A percentile compares a stretch with the other conserved stretches of the same genome.
Evolutionary conservation across 2,113 vertebrate genomes (phyloP).

Genomic region (Tupaia chinensis): DNA sequence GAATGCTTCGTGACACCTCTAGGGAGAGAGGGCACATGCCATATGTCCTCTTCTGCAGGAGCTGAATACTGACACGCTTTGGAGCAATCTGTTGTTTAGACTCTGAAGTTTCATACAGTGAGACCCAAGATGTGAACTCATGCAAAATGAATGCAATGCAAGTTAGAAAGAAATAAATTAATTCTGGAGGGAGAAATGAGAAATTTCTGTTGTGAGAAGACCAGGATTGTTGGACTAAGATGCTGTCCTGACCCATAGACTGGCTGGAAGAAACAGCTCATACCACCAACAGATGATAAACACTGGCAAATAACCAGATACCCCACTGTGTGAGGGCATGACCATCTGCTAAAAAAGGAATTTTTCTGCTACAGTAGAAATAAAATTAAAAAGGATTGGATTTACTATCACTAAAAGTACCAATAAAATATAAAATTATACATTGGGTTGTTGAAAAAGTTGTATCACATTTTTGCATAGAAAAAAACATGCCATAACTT

Average conservation of each 20-base stretch:
- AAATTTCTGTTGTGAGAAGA: not conserved
- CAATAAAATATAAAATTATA: not conserved
- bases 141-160: not conserved
- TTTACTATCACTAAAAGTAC: not conserved
- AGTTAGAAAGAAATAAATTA: not conserved
- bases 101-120: not conserved
- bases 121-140: conserved; percentile 10
- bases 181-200: not conserved
- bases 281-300: not conserved
- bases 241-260: rapidly evolving
- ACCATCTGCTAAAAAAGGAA: not conserved
- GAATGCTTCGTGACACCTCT: conserved; percentile 54
- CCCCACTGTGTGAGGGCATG: not conserved
- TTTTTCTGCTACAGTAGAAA: not conserved
- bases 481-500: too few relatives aligned
- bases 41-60: conserved; percentile 34
- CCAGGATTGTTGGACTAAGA: not conserved
- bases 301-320: not conserved
- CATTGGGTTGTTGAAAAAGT: too few relatives aligned
- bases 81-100: conserved; percentile 34
- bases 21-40: conserved; percentile 53
- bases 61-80: not conserved
- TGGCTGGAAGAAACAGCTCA: not conserved
- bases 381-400: not conserved
- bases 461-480: too few relatives aligned